phyloP scores from a whole-genome alignment of 2,797 vertebrate species.

The Orientallactaga sibirica region DNA sequence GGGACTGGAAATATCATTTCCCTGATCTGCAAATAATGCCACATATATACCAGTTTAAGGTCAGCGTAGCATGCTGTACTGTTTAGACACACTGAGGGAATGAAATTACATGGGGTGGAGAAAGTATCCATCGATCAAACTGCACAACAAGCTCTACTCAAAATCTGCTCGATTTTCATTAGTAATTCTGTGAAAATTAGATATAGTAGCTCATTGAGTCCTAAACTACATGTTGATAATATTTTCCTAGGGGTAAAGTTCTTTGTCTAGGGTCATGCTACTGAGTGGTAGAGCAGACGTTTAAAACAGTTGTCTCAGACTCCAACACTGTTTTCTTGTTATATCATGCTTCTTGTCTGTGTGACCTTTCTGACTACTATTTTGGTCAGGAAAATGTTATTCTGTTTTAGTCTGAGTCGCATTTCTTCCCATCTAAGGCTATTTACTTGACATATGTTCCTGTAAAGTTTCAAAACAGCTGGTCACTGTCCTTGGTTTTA shows the following conservation, averaged over 20 bases:
- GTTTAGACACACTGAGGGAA: neutral
- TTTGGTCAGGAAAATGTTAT: neutral
- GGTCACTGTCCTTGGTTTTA: conserved; percentile 66
- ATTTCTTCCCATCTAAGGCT: conserved; percentile 42
- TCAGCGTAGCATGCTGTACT: neutral
- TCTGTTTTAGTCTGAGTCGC: conserved; percentile 47
- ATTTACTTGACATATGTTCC: conserved; percentile 67
- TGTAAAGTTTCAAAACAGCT: conserved; percentile 66
- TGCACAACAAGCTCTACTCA: neutral
- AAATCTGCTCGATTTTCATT: conserved; percentile 52
- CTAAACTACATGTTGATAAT: neutral
- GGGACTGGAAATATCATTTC: neutral
- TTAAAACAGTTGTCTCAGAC: neutral
- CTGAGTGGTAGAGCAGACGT: neutral
- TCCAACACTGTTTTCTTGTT: neutral
- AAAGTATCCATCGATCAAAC: conserved; percentile 30
- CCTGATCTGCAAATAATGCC: conserved; percentile 24
- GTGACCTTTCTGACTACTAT: neutral
- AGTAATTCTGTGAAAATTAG: conserved; percentile 14
- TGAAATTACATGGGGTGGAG: conserved; percentile 24
- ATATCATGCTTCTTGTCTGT: neutral
- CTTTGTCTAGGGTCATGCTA: neutral
- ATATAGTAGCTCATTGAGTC: neutral
- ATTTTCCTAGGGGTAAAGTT: conserved; percentile 17
- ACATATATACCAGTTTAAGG: neutral